Evolutionary conservation across 2,888 invertebrate species (phyloP), one percentile per base, ranked within the genome.

Genomic region (Fragum whitleyi): DNA sequence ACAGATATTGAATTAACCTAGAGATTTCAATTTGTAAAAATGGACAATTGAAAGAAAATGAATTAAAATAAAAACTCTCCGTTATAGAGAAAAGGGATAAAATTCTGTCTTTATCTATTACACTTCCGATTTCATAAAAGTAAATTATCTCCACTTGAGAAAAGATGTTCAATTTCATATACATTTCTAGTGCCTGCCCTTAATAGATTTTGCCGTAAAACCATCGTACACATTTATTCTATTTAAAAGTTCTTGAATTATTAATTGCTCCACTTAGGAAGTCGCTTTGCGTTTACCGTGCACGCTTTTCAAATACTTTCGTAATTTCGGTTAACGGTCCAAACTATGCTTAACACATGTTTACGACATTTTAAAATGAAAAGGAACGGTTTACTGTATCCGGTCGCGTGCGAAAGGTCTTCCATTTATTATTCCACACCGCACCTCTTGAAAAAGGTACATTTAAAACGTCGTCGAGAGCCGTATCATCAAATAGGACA

Each of bases 161-260:
- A 65, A 79, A 75, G 75, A 79, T 79, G 79, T 72, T 79, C 65
- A 71, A 72, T 71, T 36, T 74, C 75, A 74, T 78, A 78, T 53
- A 39, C 26, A 39, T 47, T 36, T 74, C 70, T 73, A 74, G 74
- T 57, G 68, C 36, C 14, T 21, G 29, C 55, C 26, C 59, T 78
- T 65, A 65, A 65, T 65, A 39, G 65, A 21, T 65, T 39, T 42
- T 65, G 65, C 42, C 65, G 55, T 36, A 70, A 69, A 80, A 59
- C 59, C 73, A 21, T 26, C 65, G 68, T 77, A 61, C 80, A 77
- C 76, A 80, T 80, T 80, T 80, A 73, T 77, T 73, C 77, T 74
- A 77, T 80, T 80, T 80, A 68, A 80, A 80, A 76, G 76, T 77
- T 80, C 80, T 80, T 80, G 76, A 80, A 80, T 80, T 73, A 80